These are phyloP conservation scores for Melipona quadrifasciata DNA, from an alignment of 1,140 invertebrate genomes.

Conservation along the genomic window DNA sequence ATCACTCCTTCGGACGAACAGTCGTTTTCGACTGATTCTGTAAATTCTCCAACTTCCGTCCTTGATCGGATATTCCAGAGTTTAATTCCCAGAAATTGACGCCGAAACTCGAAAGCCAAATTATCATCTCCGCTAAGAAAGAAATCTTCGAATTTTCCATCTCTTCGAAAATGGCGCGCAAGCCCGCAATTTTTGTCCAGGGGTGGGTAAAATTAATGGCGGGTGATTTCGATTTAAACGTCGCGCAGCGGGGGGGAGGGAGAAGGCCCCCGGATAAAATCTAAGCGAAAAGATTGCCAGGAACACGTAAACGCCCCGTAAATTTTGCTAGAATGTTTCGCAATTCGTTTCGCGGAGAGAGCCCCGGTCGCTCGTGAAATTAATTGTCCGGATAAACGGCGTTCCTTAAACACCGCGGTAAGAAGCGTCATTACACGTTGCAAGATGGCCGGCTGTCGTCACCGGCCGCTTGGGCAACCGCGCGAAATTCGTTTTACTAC, in stretches of 20 bases:
- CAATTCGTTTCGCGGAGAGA: constrained; percentile 8
- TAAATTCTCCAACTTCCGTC: neutral
- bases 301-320: constrained; percentile 16
- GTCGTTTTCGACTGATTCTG: neutral
- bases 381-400: constrained; percentile 58
- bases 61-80: no score
- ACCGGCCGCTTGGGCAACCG: constrained; percentile 55
- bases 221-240: neutral
- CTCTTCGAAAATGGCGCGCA: neutral
- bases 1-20: neutral
- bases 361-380: constrained; percentile 39
- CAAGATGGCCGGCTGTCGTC: constrained; percentile 59
- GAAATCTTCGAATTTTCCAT: neutral
- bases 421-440: constrained; percentile 62
- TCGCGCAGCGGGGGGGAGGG: no score
- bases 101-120: no score
- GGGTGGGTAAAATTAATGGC: neutral
- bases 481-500: constrained; percentile 64
- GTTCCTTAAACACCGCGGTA: constrained; percentile 54
- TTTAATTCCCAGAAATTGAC: neutral
- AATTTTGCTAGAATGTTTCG: constrained; percentile 1
- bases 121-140: neutral
- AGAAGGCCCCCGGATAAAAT: neutral
- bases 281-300: neutral
- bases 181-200: neutral